phyloP scores from a whole-genome alignment of 2,888 invertebrate genomes.

The Cybosia mesomella region DNA sequence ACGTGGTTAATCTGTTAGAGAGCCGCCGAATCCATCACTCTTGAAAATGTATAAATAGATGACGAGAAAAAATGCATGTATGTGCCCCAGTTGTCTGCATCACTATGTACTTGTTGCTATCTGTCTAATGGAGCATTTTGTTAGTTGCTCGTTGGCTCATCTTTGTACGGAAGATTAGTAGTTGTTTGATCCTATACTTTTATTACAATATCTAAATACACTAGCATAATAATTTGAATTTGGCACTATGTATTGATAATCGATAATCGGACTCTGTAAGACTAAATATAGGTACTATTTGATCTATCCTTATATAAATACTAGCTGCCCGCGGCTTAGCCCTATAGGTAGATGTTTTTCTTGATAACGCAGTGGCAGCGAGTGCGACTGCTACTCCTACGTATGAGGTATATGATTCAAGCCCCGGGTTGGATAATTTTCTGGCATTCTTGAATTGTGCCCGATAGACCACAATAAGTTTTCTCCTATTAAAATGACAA shows the following conservation, averaged over 20 bases:
- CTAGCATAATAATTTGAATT: neutral
- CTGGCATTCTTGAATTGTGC: too few relatives aligned
- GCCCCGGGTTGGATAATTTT: too few relatives aligned
- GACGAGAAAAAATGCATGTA: slow-evolving; percentile 76
- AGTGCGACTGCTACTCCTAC: too few relatives aligned
- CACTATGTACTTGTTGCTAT: slow-evolving; percentile 50
- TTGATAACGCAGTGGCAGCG: too few relatives aligned
- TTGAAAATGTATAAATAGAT: slow-evolving; percentile 71
- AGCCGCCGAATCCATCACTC: slow-evolving; percentile 69
- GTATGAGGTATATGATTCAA: too few relatives aligned
- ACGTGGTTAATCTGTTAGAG: slow-evolving; percentile 61
- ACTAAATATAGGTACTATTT: too few relatives aligned
- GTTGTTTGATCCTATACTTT: neutral
- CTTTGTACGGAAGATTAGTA: slow-evolving; percentile 15
- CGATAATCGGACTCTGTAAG: too few relatives aligned
- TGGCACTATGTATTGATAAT: neutral
- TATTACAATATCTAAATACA: neutral
- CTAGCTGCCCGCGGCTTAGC: too few relatives aligned
- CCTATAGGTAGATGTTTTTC: too few relatives aligned
- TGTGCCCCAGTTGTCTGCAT: slow-evolving; percentile 68
- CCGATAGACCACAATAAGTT: too few relatives aligned
- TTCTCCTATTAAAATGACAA: too few relatives aligned
- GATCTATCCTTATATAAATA: too few relatives aligned
- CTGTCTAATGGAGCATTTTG: slow-evolving; percentile 58
- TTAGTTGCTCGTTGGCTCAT: slow-evolving; percentile 26